Evolutionary conservation across 1,140 invertebrate genomes (phyloP).

Genomic region (Diorhabda sublineata): DNA sequence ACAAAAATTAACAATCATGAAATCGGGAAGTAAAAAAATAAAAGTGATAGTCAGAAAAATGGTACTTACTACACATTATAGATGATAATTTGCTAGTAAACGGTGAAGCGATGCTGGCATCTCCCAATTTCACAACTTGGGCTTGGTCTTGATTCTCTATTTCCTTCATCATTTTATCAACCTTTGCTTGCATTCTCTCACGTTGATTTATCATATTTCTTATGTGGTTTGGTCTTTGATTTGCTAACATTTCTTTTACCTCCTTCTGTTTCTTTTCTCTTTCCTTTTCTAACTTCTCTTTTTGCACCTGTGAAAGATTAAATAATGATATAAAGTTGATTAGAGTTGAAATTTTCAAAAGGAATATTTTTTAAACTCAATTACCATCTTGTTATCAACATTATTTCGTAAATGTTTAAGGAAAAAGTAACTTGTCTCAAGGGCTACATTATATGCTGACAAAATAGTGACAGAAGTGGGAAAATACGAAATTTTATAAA

Average conservation of each 20-base stretch:
- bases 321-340: too few relatives aligned
- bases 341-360: too few relatives aligned
- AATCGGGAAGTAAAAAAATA: too few relatives aligned
- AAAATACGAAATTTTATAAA: too few relatives aligned
- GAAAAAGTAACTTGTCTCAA: too few relatives aligned
- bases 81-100: slow-evolving; percentile 98
- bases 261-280: slow-evolving; percentile 30
- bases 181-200: slow-evolving; percentile 50
- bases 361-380: too few relatives aligned
- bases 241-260: slow-evolving; percentile 43
- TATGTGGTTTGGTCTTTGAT: slow-evolving; percentile 40
- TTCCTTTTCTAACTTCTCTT: slow-evolving; percentile 33
- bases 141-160: slow-evolving; percentile 87
- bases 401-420: too few relatives aligned
- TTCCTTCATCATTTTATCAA: slow-evolving; percentile 82
- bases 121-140: slow-evolving; percentile 90
- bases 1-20: too few relatives aligned
- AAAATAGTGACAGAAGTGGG: too few relatives aligned
- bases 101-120: slow-evolving; percentile 98
- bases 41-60: too few relatives aligned
- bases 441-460: too few relatives aligned
- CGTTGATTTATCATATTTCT: slow-evolving; percentile 45
- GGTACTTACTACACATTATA: slow-evolving; percentile 85
- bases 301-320: slow-evolving; percentile 19
- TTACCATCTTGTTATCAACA: too few relatives aligned